phyloP scores from a whole-genome alignment of 2,888 invertebrate species.

The Drosophila heteroneura region DNA sequence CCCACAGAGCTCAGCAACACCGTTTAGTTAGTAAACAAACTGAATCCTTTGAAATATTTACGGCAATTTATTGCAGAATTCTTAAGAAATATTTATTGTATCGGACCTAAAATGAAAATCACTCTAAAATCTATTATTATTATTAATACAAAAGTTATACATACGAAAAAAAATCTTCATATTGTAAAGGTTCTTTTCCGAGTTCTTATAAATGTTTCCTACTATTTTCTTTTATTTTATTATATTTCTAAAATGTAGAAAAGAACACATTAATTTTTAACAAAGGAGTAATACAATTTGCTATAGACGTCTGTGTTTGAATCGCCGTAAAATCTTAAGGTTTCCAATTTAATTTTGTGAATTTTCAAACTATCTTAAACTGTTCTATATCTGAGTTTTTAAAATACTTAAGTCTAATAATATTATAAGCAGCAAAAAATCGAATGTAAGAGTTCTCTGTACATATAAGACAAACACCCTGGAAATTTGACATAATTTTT shows the following conservation, averaged over 20 bases:
- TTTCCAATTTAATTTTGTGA: not conserved
- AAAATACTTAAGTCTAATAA: not conserved
- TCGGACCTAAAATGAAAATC: not conserved
- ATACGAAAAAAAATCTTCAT: not conserved
- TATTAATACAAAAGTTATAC: not conserved
- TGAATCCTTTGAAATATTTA: not conserved
- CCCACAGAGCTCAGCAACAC: not conserved
- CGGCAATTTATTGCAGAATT: not conserved
- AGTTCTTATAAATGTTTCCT: not conserved
- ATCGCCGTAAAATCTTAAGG: not conserved
- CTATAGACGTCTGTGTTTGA: not conserved
- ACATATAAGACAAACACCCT: not conserved
- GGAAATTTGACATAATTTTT: not conserved
- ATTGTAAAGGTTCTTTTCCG: not conserved
- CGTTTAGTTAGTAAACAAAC: not conserved
- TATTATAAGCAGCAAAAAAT: not conserved
- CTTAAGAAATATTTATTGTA: no score
- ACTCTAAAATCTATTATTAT: not conserved
- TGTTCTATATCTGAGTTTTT: not conserved
- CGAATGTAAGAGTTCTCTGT: not conserved
- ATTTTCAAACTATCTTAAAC: not conserved
- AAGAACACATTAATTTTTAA: not conserved
- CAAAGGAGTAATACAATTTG: not conserved
- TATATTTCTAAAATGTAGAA: not conserved
- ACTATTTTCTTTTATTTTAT: not conserved